Evolutionary conservation across 2,888 invertebrate species (phyloP), one percentile per base, ranked within the genome.

Genomic region (Scaptomyza polygonia): DNA sequence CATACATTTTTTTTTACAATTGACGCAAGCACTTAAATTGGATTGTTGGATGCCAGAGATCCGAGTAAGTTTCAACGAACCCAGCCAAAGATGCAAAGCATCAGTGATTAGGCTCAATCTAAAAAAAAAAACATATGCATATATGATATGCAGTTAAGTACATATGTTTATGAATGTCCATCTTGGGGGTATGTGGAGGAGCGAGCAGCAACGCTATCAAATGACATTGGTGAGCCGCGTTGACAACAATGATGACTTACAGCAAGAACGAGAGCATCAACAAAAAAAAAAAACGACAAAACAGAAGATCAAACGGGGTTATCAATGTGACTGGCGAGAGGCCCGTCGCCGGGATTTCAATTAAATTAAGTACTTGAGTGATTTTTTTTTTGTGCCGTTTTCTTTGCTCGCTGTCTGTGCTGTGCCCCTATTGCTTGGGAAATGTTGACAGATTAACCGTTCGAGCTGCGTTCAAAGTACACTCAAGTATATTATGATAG

Each of bases 381-480:
- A 40, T 36, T 36, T 36, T 34, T 36, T 34, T 36, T 12, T 7
- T 14, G 14, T 39, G 54, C 40, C 52, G 12, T 51, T 83, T 83
- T 76, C 32, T 36, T 18, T 11, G 14, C 49, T 21, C 8, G 18
- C 43, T 58, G 16, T 8, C 6, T 21, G 42, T 68, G 54, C 85
- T 80, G 79, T 29, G 49, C 65, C 52, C 75, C 86, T 55, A 57
- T 49, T 75, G 47, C 53, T 47, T 44, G 86, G 58, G 63, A 80
- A 81, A 62, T 47, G 45, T 54, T 67, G 21, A 47, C 63, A 59
- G 57, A 39, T 57, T 64, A 30, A 69, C 54, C 54, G 49, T 59
- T 62, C 29, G 43, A 52, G 61, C 30, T 40, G 45, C 27, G 54
- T 52, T 27, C 74, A 81, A 81, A 78, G 64, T 81, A 53, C 66